Percentiles rank a stretch among this genome's conserved stretches.
Evolutionary conservation across 2,113 vertebrate species (phyloP).

Genomic region (Genyomyrus donnyi): DNA sequence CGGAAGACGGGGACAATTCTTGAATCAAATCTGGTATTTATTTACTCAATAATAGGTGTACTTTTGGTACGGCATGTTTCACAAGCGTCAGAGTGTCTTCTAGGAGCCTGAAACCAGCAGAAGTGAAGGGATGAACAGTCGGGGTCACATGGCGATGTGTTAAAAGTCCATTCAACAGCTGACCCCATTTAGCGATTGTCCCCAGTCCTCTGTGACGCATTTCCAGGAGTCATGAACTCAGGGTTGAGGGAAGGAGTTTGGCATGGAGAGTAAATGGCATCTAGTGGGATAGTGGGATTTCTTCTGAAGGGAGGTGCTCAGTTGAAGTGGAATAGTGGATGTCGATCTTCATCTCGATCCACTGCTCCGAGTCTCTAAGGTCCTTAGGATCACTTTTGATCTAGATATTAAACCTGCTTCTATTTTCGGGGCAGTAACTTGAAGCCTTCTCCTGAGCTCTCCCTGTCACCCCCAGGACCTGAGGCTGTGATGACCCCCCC

Average conservation of each 20-base stretch:
- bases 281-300: not conserved
- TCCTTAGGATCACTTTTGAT: slow-evolving; percentile 56
- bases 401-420: slow-evolving; percentile 57
- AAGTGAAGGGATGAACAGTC: not conserved
- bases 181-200: not conserved
- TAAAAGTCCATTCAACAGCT: not conserved
- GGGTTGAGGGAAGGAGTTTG: slow-evolving; percentile 54
- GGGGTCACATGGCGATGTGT: not conserved
- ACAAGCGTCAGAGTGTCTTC: not conserved
- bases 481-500: slow-evolving; percentile 31
- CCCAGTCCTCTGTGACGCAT: not conserved
- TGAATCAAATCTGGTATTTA: not conserved
- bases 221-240: not conserved
- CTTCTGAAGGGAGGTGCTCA: not conserved
- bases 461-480: slow-evolving; percentile 25
- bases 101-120: not conserved
- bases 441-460: not conserved
- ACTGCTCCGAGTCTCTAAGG: not conserved
- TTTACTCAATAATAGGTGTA: not conserved
- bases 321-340: not conserved
- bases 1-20: not conserved
- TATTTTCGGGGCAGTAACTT: slow-evolving; percentile 32
- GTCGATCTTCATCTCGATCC: not conserved
- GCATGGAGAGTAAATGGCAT: slow-evolving; percentile 62
- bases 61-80: not conserved